Evolutionary conservation across 92 coral and sea anemone species (phyloP).

Genomic region (Blastomussa wellsi): DNA sequence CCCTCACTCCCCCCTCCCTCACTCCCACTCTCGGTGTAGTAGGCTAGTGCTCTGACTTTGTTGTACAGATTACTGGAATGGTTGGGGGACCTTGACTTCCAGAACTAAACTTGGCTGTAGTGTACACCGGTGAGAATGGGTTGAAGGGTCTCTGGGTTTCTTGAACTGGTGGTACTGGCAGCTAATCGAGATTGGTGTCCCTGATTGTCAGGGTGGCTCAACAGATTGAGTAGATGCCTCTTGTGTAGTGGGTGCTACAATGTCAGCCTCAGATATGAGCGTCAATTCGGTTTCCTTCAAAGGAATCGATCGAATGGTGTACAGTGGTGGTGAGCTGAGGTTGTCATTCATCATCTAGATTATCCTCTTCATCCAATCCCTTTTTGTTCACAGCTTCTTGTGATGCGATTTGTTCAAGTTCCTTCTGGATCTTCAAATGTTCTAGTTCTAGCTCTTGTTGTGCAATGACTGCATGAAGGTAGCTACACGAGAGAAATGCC

Average conservation of each 20-base stretch:
- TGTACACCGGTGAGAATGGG: background rate
- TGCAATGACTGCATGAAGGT: conserved; percentile 3
- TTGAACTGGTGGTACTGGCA: background rate
- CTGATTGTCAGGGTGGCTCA: background rate
- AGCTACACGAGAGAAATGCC: too few relatives aligned
- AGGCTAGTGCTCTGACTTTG: background rate
- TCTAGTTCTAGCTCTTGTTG: background rate
- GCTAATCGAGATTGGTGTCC: background rate
- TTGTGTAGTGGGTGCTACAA: background rate
- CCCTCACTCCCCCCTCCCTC: too few relatives aligned
- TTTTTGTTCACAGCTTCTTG: conserved; percentile 22
- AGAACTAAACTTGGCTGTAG: background rate
- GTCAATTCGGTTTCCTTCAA: background rate
- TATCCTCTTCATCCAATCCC: conserved; percentile 1
- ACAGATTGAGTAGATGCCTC: background rate
- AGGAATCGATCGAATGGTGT: background rate
- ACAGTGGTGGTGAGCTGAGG: background rate
- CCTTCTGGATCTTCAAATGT: conserved; percentile 30
- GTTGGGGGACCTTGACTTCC: background rate
- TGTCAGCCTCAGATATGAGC: background rate
- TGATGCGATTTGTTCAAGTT: conserved; percentile 25
- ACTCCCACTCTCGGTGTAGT: conserved; percentile 4
- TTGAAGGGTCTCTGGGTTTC: background rate
- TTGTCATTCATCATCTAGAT: background rate
- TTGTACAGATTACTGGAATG: background rate